Base-by-base conservation (phyloP, 2,797 vertebrate species). In the Aplochiton taeniatus region DNA sequence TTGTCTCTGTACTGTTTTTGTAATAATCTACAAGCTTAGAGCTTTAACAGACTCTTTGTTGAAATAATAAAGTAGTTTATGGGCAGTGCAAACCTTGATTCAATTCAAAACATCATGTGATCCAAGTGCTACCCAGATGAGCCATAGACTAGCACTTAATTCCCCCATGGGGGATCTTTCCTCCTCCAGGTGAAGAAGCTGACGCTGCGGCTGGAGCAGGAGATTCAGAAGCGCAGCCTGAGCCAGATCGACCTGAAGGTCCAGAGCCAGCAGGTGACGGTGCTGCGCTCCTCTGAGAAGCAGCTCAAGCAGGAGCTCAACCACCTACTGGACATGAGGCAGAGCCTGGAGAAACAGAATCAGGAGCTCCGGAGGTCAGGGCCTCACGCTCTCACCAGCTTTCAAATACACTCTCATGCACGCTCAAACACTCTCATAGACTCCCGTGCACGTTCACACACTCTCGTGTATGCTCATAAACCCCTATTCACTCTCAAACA, bases 261-360 rank as follows among this genome's bases (percentile, higher is more conserved):
- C 78, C 95, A 99, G 87, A 93, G 90, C 0, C 95, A 98, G 81
- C 95, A 98, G 82, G 92, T 96, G 79, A 95, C 91, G 41, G 87
- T 90, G 41, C 84, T 99, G 61, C 92, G 79, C 83, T 93, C 95
- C 79, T 96, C 95, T 0, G 96, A 98, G 87, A 98, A 99, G 68
- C 96, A 97, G 78, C 89, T 98, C 75, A 98, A 98, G 63, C 96
- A 99, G 83, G 97, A 99, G 80, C 90, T 97, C 73, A 98, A 98
- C 85, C 95, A 96, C 80, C 93, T 98, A 79, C 85, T 95, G 83
- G 96, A 97, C 83, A 89, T 97, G 73, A 98, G 95, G 92, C 89
- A 93, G 77, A 95, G 85, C 70, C 88, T 97, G 87, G 96, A 99
- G 78, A 97, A 96, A 56, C 95, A 96, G 82, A 96, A 95, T 79